Conservation (phyloP, 1,140 invertebrate species). For the Protaetia brevitarsis region DNA sequence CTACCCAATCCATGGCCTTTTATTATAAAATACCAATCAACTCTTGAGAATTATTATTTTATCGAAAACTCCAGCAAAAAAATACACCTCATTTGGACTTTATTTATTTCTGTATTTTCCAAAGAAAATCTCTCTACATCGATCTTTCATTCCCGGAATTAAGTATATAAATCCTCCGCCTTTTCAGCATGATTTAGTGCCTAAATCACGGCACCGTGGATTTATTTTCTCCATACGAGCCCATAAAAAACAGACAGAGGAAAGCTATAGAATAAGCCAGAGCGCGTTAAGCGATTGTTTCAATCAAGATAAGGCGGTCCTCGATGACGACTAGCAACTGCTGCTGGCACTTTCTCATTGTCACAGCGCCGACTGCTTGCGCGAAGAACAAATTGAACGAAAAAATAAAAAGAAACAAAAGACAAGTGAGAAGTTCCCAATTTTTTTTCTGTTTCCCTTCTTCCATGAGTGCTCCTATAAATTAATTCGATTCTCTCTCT, state of each 20-base stretch:
- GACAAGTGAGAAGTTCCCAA: not conserved
- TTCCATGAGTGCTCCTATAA: no score
- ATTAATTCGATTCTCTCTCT: not conserved
- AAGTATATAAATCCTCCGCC: not conserved
- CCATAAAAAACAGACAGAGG: no score
- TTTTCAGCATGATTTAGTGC: not conserved
- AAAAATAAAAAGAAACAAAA: no score
- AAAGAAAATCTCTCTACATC: not conserved
- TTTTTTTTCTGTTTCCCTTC: no score
- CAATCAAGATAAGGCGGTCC: not conserved
- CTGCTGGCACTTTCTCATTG: not conserved
- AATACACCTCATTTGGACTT: not conserved
- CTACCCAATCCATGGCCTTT: no score
- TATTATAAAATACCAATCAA: no score
- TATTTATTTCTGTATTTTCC: not conserved
- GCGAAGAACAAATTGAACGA: not conserved
- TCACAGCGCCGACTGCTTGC: not conserved
- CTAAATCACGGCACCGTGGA: not conserved
- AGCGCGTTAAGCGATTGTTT: slow-evolving; percentile 1
- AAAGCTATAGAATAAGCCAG: no score
- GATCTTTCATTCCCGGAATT: not conserved
- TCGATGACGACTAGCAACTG: not conserved
- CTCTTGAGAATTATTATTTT: no score
- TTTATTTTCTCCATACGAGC: not conserved
- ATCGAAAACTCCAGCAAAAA: no score